Base-by-base conservation (phyloP, 2,797 vertebrate genomes). In the Dryobates pubescens region DNA sequence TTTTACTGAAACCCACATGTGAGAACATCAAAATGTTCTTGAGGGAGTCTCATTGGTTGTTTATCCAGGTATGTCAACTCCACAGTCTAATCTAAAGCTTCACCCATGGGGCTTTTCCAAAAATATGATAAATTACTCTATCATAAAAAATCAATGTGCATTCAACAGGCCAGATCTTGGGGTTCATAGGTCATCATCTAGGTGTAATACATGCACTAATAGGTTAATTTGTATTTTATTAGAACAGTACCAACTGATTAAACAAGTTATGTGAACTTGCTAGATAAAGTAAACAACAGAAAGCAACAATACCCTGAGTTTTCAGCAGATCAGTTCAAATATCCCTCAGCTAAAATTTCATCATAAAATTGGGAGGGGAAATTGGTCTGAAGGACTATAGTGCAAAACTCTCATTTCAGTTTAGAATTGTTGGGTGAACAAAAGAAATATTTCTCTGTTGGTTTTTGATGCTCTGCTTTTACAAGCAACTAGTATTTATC, bases 1-100 rank as follows among this genome's bases (percentile, higher is more conserved):
- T 96, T 96, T 96, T 90, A 81, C 70, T 86, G 56, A 89, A 96
- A 93, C 45, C 64, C 78, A 96, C 79, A 81, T 82, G 78, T 95
- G 95, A 97, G 97, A 96, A 92, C 82, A 93, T 78, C n/a, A 24
- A 78, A 54, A 83, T 56, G 56, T 36, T 95, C 91, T 89, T 16
- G 6, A 94, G 81, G 82, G 84, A 75, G 68, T 81, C 61, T 16
- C 13, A 41, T 83, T n/a, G 67, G 8, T 61, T 95, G 26, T 91
- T 91, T 78, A 88, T 81, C 96, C 90, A 96, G 88, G 73, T 90
- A 92, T 89, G 74, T 81, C 22, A 59, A 78, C 24, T 47, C 51
- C 38, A 34, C 71, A 82, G 43, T 75, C 69, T 89, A 91, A 97
- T 94, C 67, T 89, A 74, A 36, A 78, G 22, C 53, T 77, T 91